Conservation (phyloP, 2,113 vertebrate genomes). For the Xyliphius kryptos region DNA sequence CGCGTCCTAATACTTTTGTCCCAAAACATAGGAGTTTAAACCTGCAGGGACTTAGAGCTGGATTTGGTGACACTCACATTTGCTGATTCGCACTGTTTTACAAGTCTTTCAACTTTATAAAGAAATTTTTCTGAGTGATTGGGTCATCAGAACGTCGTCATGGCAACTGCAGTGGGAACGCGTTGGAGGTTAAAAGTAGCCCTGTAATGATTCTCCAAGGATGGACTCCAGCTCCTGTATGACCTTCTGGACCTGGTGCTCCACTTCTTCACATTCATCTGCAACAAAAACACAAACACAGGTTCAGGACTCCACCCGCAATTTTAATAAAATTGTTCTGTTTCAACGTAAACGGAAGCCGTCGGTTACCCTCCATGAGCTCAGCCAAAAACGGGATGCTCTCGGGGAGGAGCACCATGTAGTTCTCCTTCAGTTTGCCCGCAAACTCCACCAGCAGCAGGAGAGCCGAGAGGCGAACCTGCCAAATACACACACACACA, state of each 20-base stretch:
- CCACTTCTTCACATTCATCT: conserved; percentile 96
- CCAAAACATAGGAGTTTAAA: too few species aligned
- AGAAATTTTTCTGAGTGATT: too few species aligned
- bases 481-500: conserved; percentile 16
- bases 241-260: conserved; percentile 87
- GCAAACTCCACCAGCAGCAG: conserved; percentile 77
- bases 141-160: too few species aligned
- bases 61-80: too few species aligned
- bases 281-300: conserved; percentile 18
- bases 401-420: conserved; percentile 85
- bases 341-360: neutral
- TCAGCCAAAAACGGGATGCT: conserved; percentile 94
- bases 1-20: too few species aligned
- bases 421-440: conserved; percentile 86
- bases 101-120: too few species aligned
- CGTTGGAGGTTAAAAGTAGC: conserved; percentile 76
- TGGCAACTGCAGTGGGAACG: too few species aligned
- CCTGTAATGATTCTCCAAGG: conserved; percentile 88
- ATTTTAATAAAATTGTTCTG: neutral
- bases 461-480: conserved; percentile 89
- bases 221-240: conserved; percentile 83
- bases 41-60: too few species aligned
- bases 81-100: too few species aligned
- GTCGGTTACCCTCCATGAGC: conserved; percentile 87
- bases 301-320: neutral